phyloP scores from a whole-genome alignment of 1,140 invertebrate species.

The Hyles vespertilio region DNA sequence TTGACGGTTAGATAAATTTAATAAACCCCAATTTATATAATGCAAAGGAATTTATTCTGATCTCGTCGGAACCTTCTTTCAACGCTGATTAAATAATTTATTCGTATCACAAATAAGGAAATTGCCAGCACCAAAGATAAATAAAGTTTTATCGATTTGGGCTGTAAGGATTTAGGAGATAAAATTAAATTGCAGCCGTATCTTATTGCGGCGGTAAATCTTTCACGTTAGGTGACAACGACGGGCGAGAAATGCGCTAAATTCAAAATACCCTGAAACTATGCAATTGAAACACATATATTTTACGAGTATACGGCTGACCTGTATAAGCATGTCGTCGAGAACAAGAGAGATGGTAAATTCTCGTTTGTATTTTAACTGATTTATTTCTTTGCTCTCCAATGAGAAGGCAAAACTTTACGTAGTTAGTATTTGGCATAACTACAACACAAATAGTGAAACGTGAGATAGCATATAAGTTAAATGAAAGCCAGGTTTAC shows the following conservation, averaged over 20 bases:
- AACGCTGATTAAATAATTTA: too few species aligned
- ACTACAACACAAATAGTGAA: too few species aligned
- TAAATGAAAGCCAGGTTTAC: too few species aligned
- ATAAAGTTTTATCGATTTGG: slow-evolving; percentile 3
- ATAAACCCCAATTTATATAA: too few species aligned
- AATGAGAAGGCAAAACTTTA: too few species aligned
- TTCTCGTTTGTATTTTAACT: too few species aligned
- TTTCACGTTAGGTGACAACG: slow-evolving; percentile 12
- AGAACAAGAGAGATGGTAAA: not conserved
- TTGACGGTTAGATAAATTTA: not conserved
- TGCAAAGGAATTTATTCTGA: too few species aligned
- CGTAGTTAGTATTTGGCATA: too few species aligned
- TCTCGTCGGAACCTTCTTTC: too few species aligned
- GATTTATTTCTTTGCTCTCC: too few species aligned
- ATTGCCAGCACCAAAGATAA: slow-evolving; percentile 4
- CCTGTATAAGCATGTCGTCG: slow-evolving; percentile 1
- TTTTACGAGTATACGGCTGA: slow-evolving; percentile 11
- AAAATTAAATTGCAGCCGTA: slow-evolving; percentile 15
- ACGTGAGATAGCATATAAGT: too few species aligned
- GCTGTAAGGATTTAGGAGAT: slow-evolving; percentile 7
- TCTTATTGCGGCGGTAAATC: slow-evolving; percentile 25
- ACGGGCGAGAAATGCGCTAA: not conserved
- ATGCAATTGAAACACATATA: slow-evolving; percentile 22
- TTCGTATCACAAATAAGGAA: too few species aligned
- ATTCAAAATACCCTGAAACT: slow-evolving; percentile 8